A percentile compares a stretch with the other conserved stretches of the same genome.
Evolutionary conservation across 1,140 invertebrate species (phyloP).

Genomic region (Neodiprion lecontei): DNA sequence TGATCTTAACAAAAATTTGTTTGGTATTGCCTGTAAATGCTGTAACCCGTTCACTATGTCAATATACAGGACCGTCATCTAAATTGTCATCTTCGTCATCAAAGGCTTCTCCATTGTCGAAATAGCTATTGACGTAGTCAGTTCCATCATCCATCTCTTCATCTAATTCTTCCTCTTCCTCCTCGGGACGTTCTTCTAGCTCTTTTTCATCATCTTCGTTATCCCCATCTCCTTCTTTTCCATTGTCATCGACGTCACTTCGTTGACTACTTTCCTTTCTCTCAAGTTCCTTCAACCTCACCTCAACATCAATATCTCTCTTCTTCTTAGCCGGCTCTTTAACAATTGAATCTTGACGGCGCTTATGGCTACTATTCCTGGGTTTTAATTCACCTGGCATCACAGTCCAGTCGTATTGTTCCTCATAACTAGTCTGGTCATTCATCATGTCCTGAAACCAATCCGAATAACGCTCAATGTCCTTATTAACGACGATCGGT

Average conservation of each 20-base stretch:
- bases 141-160: conserved; percentile 78
- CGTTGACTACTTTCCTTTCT: conserved; percentile 61
- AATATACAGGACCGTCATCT: conserved; percentile 79
- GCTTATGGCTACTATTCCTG: conserved; percentile 48
- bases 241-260: conserved; percentile 58
- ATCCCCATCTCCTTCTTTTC: conserved; percentile 63
- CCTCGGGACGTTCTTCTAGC: conserved; percentile 37
- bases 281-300: conserved; percentile 68
- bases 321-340: conserved; percentile 19
- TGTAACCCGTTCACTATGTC: conserved; percentile 27
- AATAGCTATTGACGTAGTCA: conserved; percentile 84
- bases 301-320: conserved; percentile 55
- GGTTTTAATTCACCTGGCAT: conserved; percentile 66
- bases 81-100: conserved; percentile 87
- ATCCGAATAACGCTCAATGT: conserved; percentile 73
- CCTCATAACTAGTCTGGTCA: conserved; percentile 53
- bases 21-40: no score
- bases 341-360: conserved; percentile 10
- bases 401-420: conserved; percentile 62
- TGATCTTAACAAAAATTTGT: no score
- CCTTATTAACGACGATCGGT: conserved; percentile 61
- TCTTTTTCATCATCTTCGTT: conserved; percentile 32
- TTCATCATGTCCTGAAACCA: conserved; percentile 63
- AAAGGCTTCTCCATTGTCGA: conserved; percentile 87
- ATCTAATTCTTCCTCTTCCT: conserved; percentile 63